Evolutionary conservation across 2,113 vertebrate species (phyloP).

Genomic region (Zingel zingel): DNA sequence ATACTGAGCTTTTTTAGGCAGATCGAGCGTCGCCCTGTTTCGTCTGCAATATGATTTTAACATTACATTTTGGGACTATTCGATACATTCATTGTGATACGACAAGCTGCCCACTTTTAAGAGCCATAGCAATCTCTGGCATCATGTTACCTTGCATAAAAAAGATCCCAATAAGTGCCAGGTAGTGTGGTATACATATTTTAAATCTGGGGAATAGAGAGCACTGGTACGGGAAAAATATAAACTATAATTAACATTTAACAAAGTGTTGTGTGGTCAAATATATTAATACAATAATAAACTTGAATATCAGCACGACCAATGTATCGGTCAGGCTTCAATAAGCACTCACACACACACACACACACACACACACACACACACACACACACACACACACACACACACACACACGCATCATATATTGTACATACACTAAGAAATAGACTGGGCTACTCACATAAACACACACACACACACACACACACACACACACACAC

Average conservation of each 20-base stretch:
- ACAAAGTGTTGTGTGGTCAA: neutral
- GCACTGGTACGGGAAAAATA: neutral
- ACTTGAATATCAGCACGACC: neutral
- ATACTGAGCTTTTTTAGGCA: neutral
- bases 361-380: conserved; percentile 9
- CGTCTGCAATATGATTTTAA: neutral
- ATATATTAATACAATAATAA: neutral
- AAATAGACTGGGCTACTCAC: neutral
- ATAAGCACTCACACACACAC: conserved; percentile 24
- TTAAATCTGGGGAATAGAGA: neutral
- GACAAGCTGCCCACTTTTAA: neutral
- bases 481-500: conserved; percentile 11
- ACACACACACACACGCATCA: conserved; percentile 18
- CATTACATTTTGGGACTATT: neutral
- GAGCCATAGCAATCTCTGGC: neutral
- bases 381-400: conserved; percentile 10
- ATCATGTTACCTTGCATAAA: neutral
- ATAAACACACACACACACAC: neutral
- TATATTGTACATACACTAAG: neutral
- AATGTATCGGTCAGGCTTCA: conserved; percentile 14
- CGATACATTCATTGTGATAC: neutral
- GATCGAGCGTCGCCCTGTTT: neutral
- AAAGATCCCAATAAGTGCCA: neutral
- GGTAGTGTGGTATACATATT: neutral
- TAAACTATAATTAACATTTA: neutral